Percentiles rank a stretch among this genome's conserved stretches.
phyloP scores from a whole-genome alignment of 2,797 vertebrate species.

The Hippoglossus hippoglossus region DNA sequence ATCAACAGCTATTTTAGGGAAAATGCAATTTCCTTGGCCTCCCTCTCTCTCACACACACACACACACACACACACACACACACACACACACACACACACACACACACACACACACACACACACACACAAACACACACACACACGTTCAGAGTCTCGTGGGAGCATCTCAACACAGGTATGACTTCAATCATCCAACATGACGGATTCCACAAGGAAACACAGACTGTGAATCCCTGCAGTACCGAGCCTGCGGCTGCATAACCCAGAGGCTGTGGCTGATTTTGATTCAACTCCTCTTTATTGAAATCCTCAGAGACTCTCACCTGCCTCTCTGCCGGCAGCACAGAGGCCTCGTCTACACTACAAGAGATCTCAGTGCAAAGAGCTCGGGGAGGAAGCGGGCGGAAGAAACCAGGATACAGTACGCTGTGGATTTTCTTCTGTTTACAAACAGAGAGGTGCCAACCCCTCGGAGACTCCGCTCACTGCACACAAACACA shows the following conservation, averaged over 20 bases:
- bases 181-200: conserved; percentile 68
- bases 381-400: conserved; percentile 32
- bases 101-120: background rate
- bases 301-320: conserved; percentile 64
- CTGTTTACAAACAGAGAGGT: conserved; percentile 10
- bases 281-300: conserved; percentile 63
- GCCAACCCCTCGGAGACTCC: conserved; percentile 17
- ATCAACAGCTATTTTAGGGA: conserved; percentile 29
- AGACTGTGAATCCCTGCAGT: conserved; percentile 57
- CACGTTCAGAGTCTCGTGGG: conserved; percentile 36
- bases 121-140: background rate
- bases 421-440: conserved; percentile 10
- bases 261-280: conserved; percentile 59
- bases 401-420: conserved; percentile 40
- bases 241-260: conserved; percentile 64
- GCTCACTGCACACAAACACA: no score
- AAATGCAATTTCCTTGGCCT: conserved; percentile 19
- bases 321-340: conserved; percentile 55
- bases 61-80: background rate
- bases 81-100: background rate
- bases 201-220: conserved; percentile 53
- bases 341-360: conserved; percentile 52
- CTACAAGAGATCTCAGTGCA: conserved; percentile 48
- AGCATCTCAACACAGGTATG: conserved; percentile 36
- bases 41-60: background rate